Percentiles rank a stretch among this genome's conserved stretches.
Conservation (phyloP, 2,888 invertebrate genomes). For the Sarcophaga variegata region DNA sequence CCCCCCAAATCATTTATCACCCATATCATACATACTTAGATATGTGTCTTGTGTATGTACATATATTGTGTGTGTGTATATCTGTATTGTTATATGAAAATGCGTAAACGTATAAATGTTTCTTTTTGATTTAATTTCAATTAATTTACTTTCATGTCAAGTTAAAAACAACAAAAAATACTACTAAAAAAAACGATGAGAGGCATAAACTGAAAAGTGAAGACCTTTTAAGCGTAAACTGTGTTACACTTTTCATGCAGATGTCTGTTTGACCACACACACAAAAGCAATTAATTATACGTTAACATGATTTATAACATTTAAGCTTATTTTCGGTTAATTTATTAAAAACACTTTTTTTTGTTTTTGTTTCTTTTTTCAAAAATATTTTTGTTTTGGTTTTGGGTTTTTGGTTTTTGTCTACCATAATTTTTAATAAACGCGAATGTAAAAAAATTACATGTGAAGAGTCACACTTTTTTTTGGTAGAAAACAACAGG, state of each 20-base stretch:
- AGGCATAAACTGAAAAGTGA: neutral
- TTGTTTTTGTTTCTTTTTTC: conserved; percentile 11
- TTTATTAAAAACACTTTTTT: conserved; percentile 54
- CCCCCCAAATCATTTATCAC: conserved; percentile 11
- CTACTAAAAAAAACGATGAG: neutral
- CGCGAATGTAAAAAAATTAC: too few relatives aligned
- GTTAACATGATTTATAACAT: conserved; percentile 64
- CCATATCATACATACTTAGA: conserved; percentile 3
- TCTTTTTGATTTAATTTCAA: conserved; percentile 44
- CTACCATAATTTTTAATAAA: too few relatives aligned
- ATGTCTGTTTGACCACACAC: conserved; percentile 46
- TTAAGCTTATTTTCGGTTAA: conserved; percentile 43
- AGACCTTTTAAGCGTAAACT: conserved; percentile 53
- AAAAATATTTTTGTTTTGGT: neutral
- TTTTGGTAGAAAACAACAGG: too few relatives aligned
- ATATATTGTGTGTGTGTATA: neutral
- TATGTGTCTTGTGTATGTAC: neutral
- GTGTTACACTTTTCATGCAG: conserved; percentile 57
- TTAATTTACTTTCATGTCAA: conserved; percentile 31
- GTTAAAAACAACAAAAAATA: neutral
- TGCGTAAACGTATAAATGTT: conserved; percentile 10
- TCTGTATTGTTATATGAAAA: too few relatives aligned
- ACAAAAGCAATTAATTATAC: conserved; percentile 60
- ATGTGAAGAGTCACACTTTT: too few relatives aligned
- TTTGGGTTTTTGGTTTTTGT: neutral